Base-by-base conservation (phyloP, 2,797 vertebrate species). In the Argya squamiceps region DNA sequence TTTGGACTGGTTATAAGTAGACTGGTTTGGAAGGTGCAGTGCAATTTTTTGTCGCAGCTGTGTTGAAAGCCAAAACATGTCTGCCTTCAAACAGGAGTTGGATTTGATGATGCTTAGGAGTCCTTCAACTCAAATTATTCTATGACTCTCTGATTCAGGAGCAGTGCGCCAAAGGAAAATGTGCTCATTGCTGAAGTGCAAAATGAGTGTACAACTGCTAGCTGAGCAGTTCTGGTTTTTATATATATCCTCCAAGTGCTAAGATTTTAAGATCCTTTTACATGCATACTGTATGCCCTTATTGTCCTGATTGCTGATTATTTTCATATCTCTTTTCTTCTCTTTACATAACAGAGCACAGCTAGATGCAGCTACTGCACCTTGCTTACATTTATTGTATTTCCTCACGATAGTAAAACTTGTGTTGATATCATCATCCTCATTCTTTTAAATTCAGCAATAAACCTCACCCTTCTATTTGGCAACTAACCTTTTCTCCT, bases 1-100 rank as follows among this genome's bases (percentile, higher is more conserved):
- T 70, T 83, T 75, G 58, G 14, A 32, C 14, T 2, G 1, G 10
- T 69, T 79, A 2, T 24, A 43, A 86, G 8, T 21, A 63, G n/a
- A 12, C 32, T 68, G 12, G 4, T 81, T 70, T 93, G 44, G 21
- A 73, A 92, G 32, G 4, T 56, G 43, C 23, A 16, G 8, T 77
- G 24, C 36, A 26, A 47, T 89, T 87, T 84, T 44, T 50, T 46
- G 21, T 19, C 64, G 53, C 34, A 82, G 29, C 46, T 87, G 21
- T 89, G 52, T 84, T 94, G 74, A 94, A 97, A 97, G 30, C 23
- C 65, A 53, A 81, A 85, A 79, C 17, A 26, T 75, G 9, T 92
- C 88, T 94, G 6, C 83, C 12, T 69, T 93, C 75, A 79, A 49
- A 93, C 9, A 47, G 34, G 19, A 62, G 26, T 0, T 81, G 12